A percentile compares a stretch with the other conserved stretches of the same genome.
These are phyloP conservation scores for Leptobrachium leishanense DNA, from an alignment of 2,113 vertebrate genomes.

Conservation along the genomic window DNA sequence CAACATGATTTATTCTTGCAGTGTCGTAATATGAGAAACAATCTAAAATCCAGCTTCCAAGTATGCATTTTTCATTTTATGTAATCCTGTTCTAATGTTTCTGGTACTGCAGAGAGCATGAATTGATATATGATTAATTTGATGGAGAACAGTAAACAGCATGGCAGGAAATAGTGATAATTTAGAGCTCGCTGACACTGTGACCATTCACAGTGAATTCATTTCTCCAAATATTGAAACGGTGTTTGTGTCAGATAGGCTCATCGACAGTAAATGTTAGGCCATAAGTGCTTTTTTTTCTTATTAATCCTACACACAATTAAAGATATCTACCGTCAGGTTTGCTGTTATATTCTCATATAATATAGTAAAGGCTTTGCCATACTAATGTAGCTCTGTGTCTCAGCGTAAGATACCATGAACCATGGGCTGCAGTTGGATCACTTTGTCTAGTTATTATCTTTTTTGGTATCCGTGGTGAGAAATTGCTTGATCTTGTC, in stretches of 20 bases:
- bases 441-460: too few species aligned
- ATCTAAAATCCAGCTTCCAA: constrained; percentile 11
- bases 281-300: background rate
- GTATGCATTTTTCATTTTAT: constrained; percentile 4
- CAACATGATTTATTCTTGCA: constrained; percentile 28
- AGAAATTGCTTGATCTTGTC: too few species aligned
- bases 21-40: constrained; percentile 10
- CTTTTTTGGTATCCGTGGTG: too few species aligned
- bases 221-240: background rate
- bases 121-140: constrained; percentile 5
- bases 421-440: too few species aligned
- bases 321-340: too few species aligned
- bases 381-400: too few species aligned
- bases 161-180: background rate
- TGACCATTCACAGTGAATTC: background rate
- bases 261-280: background rate
- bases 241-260: background rate
- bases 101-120: background rate
- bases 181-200: background rate
- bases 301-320: background rate
- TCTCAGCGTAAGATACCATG: too few species aligned
- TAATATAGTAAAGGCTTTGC: too few species aligned
- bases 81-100: constrained; percentile 3
- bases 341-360: too few species aligned
- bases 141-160: background rate